These are phyloP conservation scores for Lophura nycthemera DNA, from an alignment of 2,113 vertebrate genomes.

Conservation along the genomic window DNA sequence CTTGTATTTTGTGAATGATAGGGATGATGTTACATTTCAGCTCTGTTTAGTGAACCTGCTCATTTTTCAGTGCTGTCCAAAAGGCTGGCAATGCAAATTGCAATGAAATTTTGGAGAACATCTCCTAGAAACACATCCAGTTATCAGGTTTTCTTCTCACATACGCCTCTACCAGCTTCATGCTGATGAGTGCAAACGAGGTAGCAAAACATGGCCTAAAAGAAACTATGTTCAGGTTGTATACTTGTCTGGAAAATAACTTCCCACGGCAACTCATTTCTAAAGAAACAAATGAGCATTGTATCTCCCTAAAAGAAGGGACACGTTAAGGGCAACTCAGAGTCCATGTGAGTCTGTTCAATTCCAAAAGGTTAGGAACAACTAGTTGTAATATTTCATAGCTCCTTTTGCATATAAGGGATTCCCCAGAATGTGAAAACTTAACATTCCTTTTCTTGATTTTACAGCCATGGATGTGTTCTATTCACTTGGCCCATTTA, in stretches of 20 bases:
- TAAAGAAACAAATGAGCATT: not conserved
- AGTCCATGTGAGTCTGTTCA: not conserved
- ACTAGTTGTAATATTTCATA: not conserved
- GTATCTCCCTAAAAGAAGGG: not conserved
- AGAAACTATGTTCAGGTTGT: not conserved
- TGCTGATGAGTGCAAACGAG: not conserved
- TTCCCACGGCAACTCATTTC: not conserved
- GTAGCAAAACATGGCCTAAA: not conserved
- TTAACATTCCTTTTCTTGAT: not conserved
- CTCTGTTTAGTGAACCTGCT: not conserved
- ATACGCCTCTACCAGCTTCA: not conserved
- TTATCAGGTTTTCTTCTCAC: conserved; percentile 31
- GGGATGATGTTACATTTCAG: not conserved
- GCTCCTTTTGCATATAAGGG: not conserved
- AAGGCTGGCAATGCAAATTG: not conserved
- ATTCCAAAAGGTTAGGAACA: not conserved
- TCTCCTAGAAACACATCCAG: not conserved
- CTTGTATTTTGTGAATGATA: not conserved
- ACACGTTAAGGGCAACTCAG: not conserved
- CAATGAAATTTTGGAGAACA: not conserved
- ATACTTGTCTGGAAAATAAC: not conserved
- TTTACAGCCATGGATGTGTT: not conserved
- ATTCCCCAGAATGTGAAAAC: conserved; percentile 4
- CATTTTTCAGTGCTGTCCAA: not conserved
- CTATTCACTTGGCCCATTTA: not conserved